Percentiles rank a stretch among this genome's conserved stretches.
Conservation (phyloP, 2,113 vertebrate genomes). For the Catharus minimus region DNA sequence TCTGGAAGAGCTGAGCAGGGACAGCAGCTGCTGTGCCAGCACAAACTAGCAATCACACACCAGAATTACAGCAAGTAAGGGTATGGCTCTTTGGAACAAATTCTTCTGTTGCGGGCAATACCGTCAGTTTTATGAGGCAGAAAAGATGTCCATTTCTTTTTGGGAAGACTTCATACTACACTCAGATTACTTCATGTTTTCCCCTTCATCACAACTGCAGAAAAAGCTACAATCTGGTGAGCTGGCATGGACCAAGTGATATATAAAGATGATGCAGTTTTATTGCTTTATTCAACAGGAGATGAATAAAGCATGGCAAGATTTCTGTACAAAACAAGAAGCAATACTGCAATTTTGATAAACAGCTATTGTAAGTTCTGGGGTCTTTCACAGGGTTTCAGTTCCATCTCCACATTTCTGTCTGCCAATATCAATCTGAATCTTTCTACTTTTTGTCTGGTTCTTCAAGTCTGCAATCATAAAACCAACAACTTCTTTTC, state of each 20-base stretch:
- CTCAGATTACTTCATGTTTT: not conserved
- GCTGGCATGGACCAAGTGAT: not conserved
- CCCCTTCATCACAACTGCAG: not conserved
- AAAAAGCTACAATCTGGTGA: not conserved
- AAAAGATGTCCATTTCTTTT: not conserved
- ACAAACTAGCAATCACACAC: not conserved
- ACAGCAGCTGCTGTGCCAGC: not conserved
- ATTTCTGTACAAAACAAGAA: not conserved
- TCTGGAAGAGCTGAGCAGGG: not conserved
- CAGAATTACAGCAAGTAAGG: not conserved
- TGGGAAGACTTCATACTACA: not conserved
- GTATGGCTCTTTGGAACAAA: not conserved
- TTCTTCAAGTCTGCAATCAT: not conserved
- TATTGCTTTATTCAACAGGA: not conserved
- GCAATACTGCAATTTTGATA: not conserved
- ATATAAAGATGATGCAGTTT: not conserved
- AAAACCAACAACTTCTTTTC: not conserved
- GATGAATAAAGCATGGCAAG: not conserved
- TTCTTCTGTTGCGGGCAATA: not conserved
- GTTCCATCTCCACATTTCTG: not conserved
- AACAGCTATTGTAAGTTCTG: not conserved
- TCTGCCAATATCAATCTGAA: not conserved
- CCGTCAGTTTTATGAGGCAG: not conserved
- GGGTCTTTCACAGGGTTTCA: not conserved
- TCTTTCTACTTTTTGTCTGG: not conserved